Evolutionary conservation across 2,797 vertebrate species (phyloP).

Genomic region (Helostoma temminkii): DNA sequence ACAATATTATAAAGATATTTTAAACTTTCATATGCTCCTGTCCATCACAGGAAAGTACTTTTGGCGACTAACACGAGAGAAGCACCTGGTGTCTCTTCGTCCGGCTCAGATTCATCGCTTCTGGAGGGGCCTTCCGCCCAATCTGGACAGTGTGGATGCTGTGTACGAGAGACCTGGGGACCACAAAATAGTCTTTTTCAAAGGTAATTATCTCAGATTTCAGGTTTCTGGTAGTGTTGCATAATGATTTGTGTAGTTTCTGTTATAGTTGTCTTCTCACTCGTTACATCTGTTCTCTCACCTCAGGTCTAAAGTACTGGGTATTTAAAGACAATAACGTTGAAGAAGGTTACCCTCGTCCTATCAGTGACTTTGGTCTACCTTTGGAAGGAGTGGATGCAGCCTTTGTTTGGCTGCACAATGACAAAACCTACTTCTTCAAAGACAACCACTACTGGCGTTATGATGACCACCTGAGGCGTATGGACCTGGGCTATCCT

Average conservation of each 20-base stretch:
- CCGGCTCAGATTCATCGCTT: constrained; percentile 96
- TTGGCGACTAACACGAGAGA: constrained; percentile 94
- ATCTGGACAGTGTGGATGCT: constrained; percentile 92
- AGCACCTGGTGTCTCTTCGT: constrained; percentile 93
- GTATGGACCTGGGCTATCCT: constrained; percentile 94
- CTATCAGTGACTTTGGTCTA: constrained; percentile 93
- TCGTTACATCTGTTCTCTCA: constrained; percentile 5
- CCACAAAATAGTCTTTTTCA: constrained; percentile 97
- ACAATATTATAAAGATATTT: not conserved
- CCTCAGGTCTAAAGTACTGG: constrained; percentile 94
- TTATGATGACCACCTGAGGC: constrained; percentile 90
- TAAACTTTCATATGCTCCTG: not conserved
- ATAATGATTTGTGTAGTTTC: not conserved
- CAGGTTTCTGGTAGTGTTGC: not conserved
- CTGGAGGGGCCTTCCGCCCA: constrained; percentile 93
- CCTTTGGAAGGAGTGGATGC: constrained; percentile 91
- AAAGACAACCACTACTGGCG: constrained; percentile 94
- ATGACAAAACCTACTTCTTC: constrained; percentile 99
- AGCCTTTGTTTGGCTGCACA: constrained; percentile 94
- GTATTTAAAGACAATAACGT: constrained; percentile 96
- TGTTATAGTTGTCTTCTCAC: not conserved
- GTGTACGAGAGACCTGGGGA: constrained; percentile 93
- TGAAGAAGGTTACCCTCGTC: constrained; percentile 95
- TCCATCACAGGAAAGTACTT: constrained; percentile 90
- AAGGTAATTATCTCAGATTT: constrained; percentile 82